phyloP scores from a whole-genome alignment of 1,140 invertebrate species.

The Paraescarpia echinospica region DNA sequence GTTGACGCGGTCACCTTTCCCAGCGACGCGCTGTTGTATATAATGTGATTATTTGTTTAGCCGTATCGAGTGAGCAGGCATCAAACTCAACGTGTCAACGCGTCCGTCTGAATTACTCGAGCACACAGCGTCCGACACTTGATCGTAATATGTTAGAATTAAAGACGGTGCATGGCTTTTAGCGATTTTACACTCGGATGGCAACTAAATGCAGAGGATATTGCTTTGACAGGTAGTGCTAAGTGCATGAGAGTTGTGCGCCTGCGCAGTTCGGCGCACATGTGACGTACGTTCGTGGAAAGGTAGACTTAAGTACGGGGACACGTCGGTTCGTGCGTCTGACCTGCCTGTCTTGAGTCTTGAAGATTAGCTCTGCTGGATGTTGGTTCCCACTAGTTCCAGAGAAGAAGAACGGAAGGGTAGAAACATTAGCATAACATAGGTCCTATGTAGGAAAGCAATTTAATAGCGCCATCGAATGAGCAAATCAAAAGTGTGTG shows the following conservation, averaged over 20 bases:
- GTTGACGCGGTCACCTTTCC: neutral
- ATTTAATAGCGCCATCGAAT: no score
- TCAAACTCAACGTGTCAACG: neutral
- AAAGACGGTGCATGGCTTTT: neutral
- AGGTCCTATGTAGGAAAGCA: no score
- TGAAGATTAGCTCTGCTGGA: no score
- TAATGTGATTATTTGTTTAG: neutral
- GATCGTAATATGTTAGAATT: conserved; percentile 1
- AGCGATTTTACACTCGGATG: neutral
- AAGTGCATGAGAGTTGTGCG: neutral
- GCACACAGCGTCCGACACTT: neutral
- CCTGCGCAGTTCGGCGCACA: neutral
- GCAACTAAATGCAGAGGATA: neutral
- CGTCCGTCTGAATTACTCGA: neutral
- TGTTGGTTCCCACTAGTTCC: no score
- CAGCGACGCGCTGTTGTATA: neutral
- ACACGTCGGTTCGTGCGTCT: no score
- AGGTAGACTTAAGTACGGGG: neutral
- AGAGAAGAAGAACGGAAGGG: no score
- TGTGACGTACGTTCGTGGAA: neutral
- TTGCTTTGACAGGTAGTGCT: neutral
- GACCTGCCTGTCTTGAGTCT: no score
- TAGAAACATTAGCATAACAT: no score
- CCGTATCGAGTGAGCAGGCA: neutral
- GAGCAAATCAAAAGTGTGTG: no score